Percentiles rank a stretch among this genome's conserved stretches.
Conservation (phyloP, 2,888 invertebrate genomes). For the Ptilodon capucinus region DNA sequence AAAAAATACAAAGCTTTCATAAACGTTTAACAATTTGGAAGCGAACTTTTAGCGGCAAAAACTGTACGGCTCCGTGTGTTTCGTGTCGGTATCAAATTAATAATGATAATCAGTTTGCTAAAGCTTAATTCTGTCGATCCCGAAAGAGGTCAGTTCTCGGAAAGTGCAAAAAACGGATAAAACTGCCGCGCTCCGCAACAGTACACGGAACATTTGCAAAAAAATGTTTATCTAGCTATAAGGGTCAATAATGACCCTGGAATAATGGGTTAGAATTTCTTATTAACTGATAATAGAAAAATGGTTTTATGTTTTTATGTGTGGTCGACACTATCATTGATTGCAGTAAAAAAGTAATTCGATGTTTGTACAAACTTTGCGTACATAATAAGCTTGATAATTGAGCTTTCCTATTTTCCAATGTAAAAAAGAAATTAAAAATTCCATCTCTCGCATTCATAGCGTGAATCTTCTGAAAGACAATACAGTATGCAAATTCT, state of each 20-base stretch:
- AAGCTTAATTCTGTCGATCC: conserved; percentile 55
- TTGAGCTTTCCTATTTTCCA: no score
- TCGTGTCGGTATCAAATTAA: conserved; percentile 60
- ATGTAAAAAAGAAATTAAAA: no score
- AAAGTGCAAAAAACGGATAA: conserved; percentile 52
- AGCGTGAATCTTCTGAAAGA: no score
- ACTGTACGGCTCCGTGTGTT: conserved; percentile 22
- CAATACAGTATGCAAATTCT: no score
- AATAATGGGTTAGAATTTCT: conserved; percentile 30
- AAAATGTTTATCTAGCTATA: conserved; percentile 35
- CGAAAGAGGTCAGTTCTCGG: conserved; percentile 47
- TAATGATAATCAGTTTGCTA: conserved; percentile 58
- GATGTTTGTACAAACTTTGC: no score
- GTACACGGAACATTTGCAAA: conserved; percentile 47
- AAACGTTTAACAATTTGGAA: conserved; percentile 14
- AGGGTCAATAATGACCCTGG: conserved; percentile 6
- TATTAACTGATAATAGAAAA: conserved; percentile 11
- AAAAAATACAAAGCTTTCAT: conserved; percentile 4
- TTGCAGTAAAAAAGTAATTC: no score
- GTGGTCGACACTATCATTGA: no score
- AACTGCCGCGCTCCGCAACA: conserved; percentile 44
- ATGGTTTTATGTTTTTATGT: no score
- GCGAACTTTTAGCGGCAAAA: conserved; percentile 15
- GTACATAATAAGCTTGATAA: no score
- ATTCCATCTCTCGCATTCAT: no score